A percentile compares a stretch with the other conserved stretches of the same genome.
These are phyloP conservation scores for Piezodorus guildinii DNA, from an alignment of 1,140 invertebrate genomes.

Conservation along the genomic window DNA sequence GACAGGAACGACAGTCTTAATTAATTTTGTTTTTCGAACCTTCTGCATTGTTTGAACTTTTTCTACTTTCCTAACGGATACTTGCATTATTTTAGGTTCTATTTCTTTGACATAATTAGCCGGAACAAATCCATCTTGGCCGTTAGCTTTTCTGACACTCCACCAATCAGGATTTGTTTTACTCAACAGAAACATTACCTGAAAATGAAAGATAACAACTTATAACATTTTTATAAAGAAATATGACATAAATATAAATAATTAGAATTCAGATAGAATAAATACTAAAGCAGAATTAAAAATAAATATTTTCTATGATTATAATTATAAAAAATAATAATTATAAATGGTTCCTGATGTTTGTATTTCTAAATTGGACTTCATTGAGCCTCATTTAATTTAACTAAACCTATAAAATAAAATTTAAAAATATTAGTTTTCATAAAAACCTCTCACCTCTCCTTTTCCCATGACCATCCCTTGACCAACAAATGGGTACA, in stretches of 20 bases:
- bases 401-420: neutral
- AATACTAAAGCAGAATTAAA: no score
- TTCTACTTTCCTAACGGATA: conserved; percentile 70
- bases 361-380: neutral
- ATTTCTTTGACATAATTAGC: conserved; percentile 94
- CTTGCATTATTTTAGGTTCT: conserved; percentile 72
- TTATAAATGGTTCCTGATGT: neutral
- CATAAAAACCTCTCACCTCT: conserved; percentile 44
- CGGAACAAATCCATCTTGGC: conserved; percentile 91
- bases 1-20: conserved; percentile 70
- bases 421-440: neutral
- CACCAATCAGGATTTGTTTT: conserved; percentile 98
- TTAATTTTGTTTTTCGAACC: conserved; percentile 81
- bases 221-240: no score
- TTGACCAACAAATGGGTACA: conserved; percentile 87
- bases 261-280: no score
- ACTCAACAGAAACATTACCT: conserved; percentile 80
- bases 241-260: no score
- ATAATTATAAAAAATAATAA: no score
- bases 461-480: conserved; percentile 88
- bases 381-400: no score
- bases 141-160: conserved; percentile 84
- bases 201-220: neutral
- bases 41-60: conserved; percentile 69
- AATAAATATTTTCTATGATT: no score